phyloP scores from a whole-genome alignment of 2,113 vertebrate genomes.

The Pyxicephalus adspersus region DNA sequence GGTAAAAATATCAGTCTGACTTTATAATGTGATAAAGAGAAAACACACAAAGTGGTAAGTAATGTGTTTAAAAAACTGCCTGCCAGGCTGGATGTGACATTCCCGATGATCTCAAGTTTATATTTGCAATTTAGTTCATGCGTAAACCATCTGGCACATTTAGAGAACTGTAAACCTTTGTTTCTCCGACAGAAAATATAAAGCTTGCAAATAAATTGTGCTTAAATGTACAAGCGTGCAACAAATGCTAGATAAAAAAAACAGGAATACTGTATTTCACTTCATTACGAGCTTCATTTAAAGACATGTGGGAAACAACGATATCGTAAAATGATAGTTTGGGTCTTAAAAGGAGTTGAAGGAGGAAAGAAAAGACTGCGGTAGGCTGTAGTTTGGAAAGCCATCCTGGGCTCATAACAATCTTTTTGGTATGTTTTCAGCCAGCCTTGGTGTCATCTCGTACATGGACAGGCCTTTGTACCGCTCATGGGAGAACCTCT shows the following conservation, averaged over 20 bases:
- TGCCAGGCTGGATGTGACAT: slow-evolving; percentile 2
- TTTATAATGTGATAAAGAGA: neutral
- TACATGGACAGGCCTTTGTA: no score
- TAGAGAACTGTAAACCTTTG: slow-evolving; percentile 37
- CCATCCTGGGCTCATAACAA: no score
- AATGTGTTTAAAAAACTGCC: neutral
- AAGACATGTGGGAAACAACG: no score
- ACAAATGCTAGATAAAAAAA: neutral
- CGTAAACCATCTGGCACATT: slow-evolving; percentile 26
- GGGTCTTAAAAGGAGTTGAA: no score
- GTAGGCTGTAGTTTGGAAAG: no score
- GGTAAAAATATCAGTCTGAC: no score
- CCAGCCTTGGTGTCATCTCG: no score
- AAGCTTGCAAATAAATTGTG: slow-evolving; percentile 33
- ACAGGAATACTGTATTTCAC: neutral
- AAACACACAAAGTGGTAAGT: neutral
- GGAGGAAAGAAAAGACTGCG: no score
- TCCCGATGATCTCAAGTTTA: slow-evolving; percentile 8
- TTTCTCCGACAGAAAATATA: slow-evolving; percentile 7
- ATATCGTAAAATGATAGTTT: no score
- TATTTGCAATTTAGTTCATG: slow-evolving; percentile 17
- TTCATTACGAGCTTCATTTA: no score
- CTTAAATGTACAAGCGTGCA: neutral
- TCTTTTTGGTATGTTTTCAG: no score
- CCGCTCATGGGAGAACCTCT: no score